Conservation (phyloP, 2,797 vertebrate genomes). For the Pseudopleuronectes americanus region DNA sequence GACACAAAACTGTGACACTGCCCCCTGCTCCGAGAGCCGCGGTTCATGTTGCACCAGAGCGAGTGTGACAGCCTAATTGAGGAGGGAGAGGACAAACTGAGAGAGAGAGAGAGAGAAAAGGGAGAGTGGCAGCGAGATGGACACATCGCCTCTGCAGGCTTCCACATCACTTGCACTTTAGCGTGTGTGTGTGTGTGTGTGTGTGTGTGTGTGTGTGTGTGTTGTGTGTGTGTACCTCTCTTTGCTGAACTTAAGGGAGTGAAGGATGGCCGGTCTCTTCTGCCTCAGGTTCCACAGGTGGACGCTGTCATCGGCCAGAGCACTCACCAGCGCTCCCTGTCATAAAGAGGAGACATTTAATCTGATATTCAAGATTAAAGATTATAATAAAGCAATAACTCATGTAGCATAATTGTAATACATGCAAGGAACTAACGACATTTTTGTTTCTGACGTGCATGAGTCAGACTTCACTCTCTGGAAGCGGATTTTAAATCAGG, state of each 20-base stretch:
- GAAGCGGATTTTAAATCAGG: constrained; percentile 63
- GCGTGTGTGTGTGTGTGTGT: neutral
- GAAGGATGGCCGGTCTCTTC: constrained; percentile 97
- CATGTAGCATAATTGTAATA: neutral
- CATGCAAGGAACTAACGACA: neutral
- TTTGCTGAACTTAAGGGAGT: constrained; percentile 97
- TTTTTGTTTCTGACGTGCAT: constrained; percentile 33
- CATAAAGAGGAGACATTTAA: neutral
- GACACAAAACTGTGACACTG: constrained; percentile 55
- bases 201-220: no score
- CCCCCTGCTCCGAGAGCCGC: constrained; percentile 38
- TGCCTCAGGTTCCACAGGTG: constrained; percentile 99
- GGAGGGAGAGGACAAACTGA: constrained; percentile 17
- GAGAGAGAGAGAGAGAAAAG: neutral
- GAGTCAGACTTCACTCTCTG: constrained; percentile 45
- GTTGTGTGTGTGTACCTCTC: constrained; percentile 87
- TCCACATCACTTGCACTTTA: neutral
- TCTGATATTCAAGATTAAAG: neutral
- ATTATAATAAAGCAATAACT: neutral
- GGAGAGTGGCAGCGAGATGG: neutral
- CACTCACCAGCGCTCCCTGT: constrained; percentile 97
- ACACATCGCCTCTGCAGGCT: neutral
- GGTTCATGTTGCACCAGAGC: constrained; percentile 37
- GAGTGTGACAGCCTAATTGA: constrained; percentile 35
- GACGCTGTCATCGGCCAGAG: constrained; percentile 95